A percentile compares a stretch with the other conserved stretches of the same genome.
These are phyloP conservation scores for Sisyra terminalis DNA, from an alignment of 2,888 invertebrate genomes.

Conservation along the genomic window DNA sequence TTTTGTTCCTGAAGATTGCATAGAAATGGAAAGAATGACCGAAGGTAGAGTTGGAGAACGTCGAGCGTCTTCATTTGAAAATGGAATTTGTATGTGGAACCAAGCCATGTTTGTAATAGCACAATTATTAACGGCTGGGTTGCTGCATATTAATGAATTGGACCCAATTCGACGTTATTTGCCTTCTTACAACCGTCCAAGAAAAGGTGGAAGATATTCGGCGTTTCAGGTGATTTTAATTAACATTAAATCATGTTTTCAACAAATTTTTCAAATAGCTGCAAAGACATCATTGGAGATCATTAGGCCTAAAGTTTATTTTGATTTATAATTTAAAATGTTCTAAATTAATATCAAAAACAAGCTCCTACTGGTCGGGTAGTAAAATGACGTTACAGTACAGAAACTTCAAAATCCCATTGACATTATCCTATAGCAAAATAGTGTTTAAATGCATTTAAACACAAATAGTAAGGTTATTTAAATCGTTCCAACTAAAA, in stretches of 20 bases:
- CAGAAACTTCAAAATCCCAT: no score
- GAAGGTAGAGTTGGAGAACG: neutral
- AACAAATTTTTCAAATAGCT: neutral
- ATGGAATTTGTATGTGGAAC: slow-evolving; percentile 78
- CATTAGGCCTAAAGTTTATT: no score
- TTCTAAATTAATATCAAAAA: no score
- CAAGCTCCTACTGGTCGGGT: no score
- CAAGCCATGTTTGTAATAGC: slow-evolving; percentile 92
- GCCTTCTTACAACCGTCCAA: slow-evolving; percentile 88
- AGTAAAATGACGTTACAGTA: no score
- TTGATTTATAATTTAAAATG: no score
- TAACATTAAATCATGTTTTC: neutral
- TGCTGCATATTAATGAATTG: slow-evolving; percentile 85
- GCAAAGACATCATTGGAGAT: no score
- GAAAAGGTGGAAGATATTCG: slow-evolving; percentile 84
- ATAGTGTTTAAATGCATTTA: no score
- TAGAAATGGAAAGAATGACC: slow-evolving; percentile 18
- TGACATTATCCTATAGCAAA: no score
- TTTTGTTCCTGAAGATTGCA: slow-evolving; percentile 52
- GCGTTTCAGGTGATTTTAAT: slow-evolving; percentile 73
- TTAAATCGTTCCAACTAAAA: no score
- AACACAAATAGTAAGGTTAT: no score
- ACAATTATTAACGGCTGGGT: slow-evolving; percentile 73
- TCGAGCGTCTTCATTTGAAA: slow-evolving; percentile 25
- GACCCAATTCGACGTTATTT: slow-evolving; percentile 91